Evolutionary conservation across 2,888 invertebrate species (phyloP).

Genomic region (Protonemura montana): DNA sequence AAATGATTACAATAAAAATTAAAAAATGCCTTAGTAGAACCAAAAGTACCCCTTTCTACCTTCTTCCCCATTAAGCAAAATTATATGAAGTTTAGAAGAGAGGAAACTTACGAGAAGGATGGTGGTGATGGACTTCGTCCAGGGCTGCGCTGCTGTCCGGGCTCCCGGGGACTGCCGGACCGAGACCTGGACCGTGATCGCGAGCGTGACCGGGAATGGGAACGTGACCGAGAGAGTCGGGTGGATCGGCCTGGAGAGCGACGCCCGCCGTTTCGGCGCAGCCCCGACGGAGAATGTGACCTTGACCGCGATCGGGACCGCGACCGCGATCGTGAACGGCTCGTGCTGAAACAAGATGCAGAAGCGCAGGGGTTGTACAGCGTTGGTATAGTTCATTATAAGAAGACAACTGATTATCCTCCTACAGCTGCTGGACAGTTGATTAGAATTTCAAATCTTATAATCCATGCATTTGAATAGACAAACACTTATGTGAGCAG

Average conservation of each 20-base stretch:
- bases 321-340: constrained; percentile 51
- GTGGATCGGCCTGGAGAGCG: constrained; percentile 45
- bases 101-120: constrained; percentile 74
- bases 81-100: too few species aligned
- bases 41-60: too few species aligned
- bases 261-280: constrained; percentile 58
- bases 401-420: too few species aligned
- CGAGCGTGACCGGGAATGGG: constrained; percentile 59
- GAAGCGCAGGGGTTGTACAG: too few species aligned
- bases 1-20: too few species aligned
- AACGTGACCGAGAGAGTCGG: constrained; percentile 53
- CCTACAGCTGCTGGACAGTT: too few species aligned
- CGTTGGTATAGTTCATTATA: too few species aligned
- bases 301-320: constrained; percentile 59
- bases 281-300: constrained; percentile 58
- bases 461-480: too few species aligned
- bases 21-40: too few species aligned
- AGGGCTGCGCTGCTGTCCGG: constrained; percentile 52
- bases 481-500: too few species aligned
- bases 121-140: constrained; percentile 72
- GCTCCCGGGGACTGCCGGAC: constrained; percentile 57
- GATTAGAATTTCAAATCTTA: too few species aligned
- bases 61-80: too few species aligned
- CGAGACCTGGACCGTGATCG: constrained; percentile 54
- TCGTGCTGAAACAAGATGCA: constrained; percentile 47